phyloP scores from a whole-genome alignment of 2,113 vertebrate genomes.

The Mionectes macconnelli region DNA sequence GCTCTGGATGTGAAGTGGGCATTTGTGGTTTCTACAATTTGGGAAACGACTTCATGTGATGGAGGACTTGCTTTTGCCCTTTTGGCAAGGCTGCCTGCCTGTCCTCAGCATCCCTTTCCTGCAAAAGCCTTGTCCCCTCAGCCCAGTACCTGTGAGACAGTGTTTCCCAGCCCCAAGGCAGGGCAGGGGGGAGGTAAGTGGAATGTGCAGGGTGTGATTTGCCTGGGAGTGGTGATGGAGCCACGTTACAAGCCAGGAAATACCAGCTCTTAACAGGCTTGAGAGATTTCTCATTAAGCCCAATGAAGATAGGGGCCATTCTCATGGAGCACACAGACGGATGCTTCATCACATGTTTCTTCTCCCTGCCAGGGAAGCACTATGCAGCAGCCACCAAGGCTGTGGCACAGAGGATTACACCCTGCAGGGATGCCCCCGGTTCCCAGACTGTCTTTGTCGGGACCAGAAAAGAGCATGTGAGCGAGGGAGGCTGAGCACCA shows the following conservation, averaged over 20 bases:
- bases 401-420: neutral
- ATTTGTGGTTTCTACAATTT: neutral
- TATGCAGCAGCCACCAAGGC: neutral
- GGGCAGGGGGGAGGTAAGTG: neutral
- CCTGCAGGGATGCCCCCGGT: rapidly evolving
- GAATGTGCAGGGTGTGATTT: rapidly evolving
- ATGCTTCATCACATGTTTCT: neutral
- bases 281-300: neutral
- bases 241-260: neutral
- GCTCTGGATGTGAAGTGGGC: rapidly evolving
- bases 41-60: neutral
- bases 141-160: rapidly evolving
- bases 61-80: neutral
- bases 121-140: neutral
- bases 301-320: neutral
- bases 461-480: neutral
- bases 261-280: neutral
- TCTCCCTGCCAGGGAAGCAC: neutral
- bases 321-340: rapidly evolving
- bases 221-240: neutral
- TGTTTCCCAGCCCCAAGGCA: rapidly evolving
- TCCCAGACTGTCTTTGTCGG: neutral
- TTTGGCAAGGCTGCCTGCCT: neutral
- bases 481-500: neutral
- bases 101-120: neutral